A percentile compares a stretch with the other conserved stretches of the same genome.
Conservation (phyloP, 2,888 invertebrate genomes). For the Nemurella pictetii region DNA sequence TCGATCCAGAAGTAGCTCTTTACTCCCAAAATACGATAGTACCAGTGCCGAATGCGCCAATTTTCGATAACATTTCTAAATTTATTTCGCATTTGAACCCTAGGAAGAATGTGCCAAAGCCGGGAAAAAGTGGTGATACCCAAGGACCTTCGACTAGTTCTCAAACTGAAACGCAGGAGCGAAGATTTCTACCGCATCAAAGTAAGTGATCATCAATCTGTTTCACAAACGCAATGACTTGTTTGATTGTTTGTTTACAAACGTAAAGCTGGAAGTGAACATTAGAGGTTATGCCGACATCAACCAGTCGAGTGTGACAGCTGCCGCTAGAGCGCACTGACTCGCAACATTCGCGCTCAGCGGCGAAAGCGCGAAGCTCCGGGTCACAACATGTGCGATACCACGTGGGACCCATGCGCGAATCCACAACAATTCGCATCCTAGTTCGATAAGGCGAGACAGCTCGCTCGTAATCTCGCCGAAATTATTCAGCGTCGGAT, state of each 20-base stretch:
- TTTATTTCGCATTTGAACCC: slow-evolving; percentile 49
- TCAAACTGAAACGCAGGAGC: slow-evolving; percentile 37
- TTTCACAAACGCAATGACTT: no score
- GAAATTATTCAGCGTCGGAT: not conserved
- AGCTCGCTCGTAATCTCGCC: not conserved
- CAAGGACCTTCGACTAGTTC: slow-evolving; percentile 4
- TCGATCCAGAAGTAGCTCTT: slow-evolving; percentile 72
- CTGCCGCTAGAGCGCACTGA: not conserved
- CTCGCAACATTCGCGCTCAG: not conserved
- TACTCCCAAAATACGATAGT: slow-evolving; percentile 60
- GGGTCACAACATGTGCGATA: not conserved
- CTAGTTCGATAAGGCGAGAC: not conserved
- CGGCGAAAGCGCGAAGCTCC: not conserved
- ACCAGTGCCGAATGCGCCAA: slow-evolving; percentile 61
- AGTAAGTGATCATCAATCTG: slow-evolving; percentile 48
- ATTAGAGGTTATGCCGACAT: slow-evolving; percentile 3
- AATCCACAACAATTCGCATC: not conserved
- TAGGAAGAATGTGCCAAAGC: slow-evolving; percentile 48
- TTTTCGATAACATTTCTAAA: slow-evolving; percentile 70
- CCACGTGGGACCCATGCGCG: not conserved
- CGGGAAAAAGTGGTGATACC: slow-evolving; percentile 25
- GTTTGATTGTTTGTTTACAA: not conserved
- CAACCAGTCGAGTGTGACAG: not conserved
- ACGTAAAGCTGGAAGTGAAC: not conserved
- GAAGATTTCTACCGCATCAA: slow-evolving; percentile 57